phyloP scores from a whole-genome alignment of 2,797 vertebrate species.

The Sebastes cheni region DNA sequence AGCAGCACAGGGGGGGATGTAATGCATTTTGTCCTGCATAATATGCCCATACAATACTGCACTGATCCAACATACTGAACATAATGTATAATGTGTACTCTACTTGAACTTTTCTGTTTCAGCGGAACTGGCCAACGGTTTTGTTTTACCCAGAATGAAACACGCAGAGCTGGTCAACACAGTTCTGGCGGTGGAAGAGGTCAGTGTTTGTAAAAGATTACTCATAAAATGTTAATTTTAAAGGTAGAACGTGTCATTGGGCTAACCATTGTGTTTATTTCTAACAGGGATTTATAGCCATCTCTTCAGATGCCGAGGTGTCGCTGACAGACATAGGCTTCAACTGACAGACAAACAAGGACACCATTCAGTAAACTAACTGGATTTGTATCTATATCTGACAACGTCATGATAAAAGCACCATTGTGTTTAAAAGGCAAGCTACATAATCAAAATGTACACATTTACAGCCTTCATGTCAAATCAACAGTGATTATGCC shows the following conservation, averaged over 20 bases:
- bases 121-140: constrained; percentile 57
- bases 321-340: not conserved
- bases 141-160: constrained; percentile 52
- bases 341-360: not conserved
- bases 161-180: constrained; percentile 54
- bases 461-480: not conserved
- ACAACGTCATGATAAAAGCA: not conserved
- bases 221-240: not conserved
- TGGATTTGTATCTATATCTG: not conserved
- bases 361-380: not conserved
- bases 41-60: not conserved
- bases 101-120: constrained; percentile 15
- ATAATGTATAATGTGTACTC: not conserved
- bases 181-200: constrained; percentile 65
- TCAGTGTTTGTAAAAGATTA: constrained; percentile 23
- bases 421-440: not conserved
- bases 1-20: not conserved
- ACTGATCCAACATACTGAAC: not conserved
- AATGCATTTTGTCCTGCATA: not conserved
- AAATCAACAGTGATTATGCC: not conserved
- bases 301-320: constrained; percentile 63
- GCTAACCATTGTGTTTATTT: constrained; percentile 8
- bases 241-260: not conserved
- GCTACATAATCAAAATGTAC: not conserved
- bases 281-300: constrained; percentile 69